A percentile compares a stretch with the other conserved stretches of the same genome.
These are phyloP conservation scores for Aphelenchoides besseyi DNA, from an alignment of 1,140 invertebrate species.

Conservation along the genomic window DNA sequence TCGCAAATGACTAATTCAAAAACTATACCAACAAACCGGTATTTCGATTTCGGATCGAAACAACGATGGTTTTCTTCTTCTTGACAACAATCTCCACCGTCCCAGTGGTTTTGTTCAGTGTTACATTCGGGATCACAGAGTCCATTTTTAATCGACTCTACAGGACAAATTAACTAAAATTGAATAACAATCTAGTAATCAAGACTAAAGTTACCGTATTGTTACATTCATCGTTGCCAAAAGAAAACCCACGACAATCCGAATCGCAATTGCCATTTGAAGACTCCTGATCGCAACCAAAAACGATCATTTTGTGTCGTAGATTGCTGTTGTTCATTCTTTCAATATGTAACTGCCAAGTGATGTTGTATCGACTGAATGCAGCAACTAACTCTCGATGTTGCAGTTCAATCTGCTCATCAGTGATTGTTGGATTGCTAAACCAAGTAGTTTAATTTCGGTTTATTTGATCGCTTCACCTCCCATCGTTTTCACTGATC, in stretches of 20 bases:
- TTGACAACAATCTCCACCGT: slow-evolving; percentile 59
- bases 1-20: background rate
- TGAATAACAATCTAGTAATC: slow-evolving; percentile 49
- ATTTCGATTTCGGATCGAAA: slow-evolving; percentile 49
- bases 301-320: slow-evolving; percentile 41
- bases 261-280: background rate
- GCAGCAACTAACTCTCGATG: slow-evolving; percentile 46
- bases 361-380: slow-evolving; percentile 59
- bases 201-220: slow-evolving; percentile 38
- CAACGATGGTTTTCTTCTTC: slow-evolving; percentile 37
- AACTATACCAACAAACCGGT: slow-evolving; percentile 40
- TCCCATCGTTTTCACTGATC: slow-evolving; percentile 12
- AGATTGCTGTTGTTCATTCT: slow-evolving; percentile 46
- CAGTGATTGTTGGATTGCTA: slow-evolving; percentile 42
- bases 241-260: background rate
- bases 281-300: slow-evolving; percentile 41
- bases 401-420: slow-evolving; percentile 48
- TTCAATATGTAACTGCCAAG: slow-evolving; percentile 41
- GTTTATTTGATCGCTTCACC: background rate
- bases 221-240: slow-evolving; percentile 40
- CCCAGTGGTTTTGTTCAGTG: slow-evolving; percentile 50
- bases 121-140: slow-evolving; percentile 59
- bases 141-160: slow-evolving; percentile 57
- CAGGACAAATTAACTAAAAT: slow-evolving; percentile 53
- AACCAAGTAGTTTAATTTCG: background rate